Conservation (phyloP, 2,113 vertebrate genomes). For the Oryzias woworae region DNA sequence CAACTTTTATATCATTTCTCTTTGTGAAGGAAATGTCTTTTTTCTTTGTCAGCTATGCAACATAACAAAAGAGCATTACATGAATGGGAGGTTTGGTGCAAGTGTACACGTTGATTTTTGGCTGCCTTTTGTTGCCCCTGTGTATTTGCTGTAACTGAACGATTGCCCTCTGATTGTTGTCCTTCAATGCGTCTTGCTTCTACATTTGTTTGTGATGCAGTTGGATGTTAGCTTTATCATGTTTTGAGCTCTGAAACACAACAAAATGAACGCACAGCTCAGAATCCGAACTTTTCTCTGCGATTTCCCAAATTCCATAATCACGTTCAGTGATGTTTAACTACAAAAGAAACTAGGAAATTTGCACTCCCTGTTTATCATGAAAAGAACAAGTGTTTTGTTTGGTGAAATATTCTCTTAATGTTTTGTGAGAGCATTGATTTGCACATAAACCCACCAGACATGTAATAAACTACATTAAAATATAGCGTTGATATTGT, state of each 20-base stretch:
- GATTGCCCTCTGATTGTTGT: slow-evolving; percentile 21
- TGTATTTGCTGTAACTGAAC: slow-evolving; percentile 51
- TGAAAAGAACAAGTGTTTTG: slow-evolving; percentile 22
- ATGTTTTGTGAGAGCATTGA: slow-evolving; percentile 50
- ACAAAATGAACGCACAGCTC: slow-evolving; percentile 25
- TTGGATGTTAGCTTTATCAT: slow-evolving; percentile 23
- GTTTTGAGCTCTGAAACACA: slow-evolving; percentile 18
- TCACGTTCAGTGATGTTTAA: slow-evolving; percentile 11
- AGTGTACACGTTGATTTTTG: slow-evolving; percentile 39
- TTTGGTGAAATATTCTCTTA: slow-evolving; percentile 33
- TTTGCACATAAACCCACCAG: slow-evolving; percentile 47
- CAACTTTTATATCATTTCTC: slow-evolving; percentile 15
- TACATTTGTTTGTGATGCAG: slow-evolving; percentile 10
- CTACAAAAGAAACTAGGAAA: slow-evolving; percentile 6
- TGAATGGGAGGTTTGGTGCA: slow-evolving; percentile 40
- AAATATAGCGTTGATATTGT: slow-evolving; percentile 31
- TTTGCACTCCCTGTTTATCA: slow-evolving; percentile 22
- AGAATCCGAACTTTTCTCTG: slow-evolving; percentile 17
- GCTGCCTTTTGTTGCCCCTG: slow-evolving; percentile 37
- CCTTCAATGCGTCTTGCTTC: slow-evolving; percentile 20
- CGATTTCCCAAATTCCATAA: neutral
- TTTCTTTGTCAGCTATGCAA: slow-evolving; percentile 76
- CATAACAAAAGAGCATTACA: slow-evolving; percentile 30
- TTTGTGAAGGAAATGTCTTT: neutral
- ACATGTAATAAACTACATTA: slow-evolving; percentile 44